Conservation (phyloP, 2,113 vertebrate genomes). For the Polyodon spathula region DNA sequence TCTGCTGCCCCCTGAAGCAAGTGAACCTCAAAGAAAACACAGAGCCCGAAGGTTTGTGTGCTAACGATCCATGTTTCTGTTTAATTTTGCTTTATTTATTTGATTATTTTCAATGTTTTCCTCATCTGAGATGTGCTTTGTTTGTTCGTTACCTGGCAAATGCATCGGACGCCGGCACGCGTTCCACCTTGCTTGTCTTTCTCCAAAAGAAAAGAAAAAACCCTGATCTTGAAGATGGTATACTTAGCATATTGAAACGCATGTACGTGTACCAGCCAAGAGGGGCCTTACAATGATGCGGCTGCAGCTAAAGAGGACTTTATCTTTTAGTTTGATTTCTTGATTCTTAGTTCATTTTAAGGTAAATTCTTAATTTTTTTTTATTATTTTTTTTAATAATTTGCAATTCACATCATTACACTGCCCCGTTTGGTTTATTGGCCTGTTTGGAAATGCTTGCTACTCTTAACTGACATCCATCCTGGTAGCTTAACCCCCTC, state of each 20-base stretch:
- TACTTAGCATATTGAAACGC: conserved; percentile 39
- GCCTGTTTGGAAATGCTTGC: conserved; percentile 57
- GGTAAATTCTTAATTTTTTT: no score
- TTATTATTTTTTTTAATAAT: conserved; percentile 31
- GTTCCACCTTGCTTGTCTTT: conserved; percentile 43
- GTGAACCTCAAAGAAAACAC: conserved; percentile 91
- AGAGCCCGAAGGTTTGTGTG: conserved; percentile 97
- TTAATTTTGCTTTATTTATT: conserved; percentile 37
- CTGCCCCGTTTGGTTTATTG: conserved; percentile 45
- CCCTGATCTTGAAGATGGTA: conserved; percentile 29
- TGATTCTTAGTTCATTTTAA: conserved; percentile 34
- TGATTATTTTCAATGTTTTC: conserved; percentile 42
- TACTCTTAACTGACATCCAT: conserved; percentile 30
- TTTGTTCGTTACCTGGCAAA: conserved; percentile 43
- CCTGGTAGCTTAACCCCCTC: conserved; percentile 21
- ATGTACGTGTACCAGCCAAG: conserved; percentile 40
- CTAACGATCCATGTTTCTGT: conserved; percentile 64
- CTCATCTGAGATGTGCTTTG: conserved; percentile 47
- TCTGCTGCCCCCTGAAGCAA: conserved; percentile 99
- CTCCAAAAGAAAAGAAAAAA: no score
- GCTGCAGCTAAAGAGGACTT: conserved; percentile 19
- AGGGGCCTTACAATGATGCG: conserved; percentile 33
- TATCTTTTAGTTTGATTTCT: background rate
- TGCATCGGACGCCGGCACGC: conserved; percentile 27
- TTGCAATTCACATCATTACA: conserved; percentile 42